Conservation (phyloP, 2,113 vertebrate species). For the Struthio camelus region DNA sequence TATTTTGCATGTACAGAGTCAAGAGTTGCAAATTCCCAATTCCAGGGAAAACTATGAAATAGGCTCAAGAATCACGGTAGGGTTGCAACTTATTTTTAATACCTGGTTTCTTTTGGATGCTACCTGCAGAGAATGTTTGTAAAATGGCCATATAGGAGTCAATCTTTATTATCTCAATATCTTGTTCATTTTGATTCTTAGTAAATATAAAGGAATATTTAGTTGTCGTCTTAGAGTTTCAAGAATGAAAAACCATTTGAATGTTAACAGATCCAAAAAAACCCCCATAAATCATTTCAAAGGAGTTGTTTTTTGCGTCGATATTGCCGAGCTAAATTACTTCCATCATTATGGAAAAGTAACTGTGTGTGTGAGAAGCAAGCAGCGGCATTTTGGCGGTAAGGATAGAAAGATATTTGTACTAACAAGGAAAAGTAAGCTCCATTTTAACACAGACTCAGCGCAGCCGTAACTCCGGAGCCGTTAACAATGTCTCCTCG, state of each 20-base stretch:
- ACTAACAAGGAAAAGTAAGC: slow-evolving; percentile 20
- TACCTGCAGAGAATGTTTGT: neutral
- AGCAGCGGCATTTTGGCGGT: neutral
- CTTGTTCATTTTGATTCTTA: neutral
- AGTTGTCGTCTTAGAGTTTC: neutral
- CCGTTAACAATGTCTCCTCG: neutral
- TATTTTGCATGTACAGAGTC: accelerated
- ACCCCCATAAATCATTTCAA: neutral
- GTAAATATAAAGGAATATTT: neutral
- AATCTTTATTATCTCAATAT: neutral
- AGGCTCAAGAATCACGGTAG: neutral
- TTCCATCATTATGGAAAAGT: neutral
- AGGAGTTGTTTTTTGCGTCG: neutral
- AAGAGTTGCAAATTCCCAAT: neutral
- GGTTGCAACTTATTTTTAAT: neutral
- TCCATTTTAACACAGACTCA: neutral
- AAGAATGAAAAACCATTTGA: neutral
- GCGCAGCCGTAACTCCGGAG: neutral
- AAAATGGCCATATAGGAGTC: neutral
- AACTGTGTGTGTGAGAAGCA: neutral
- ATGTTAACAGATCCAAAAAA: neutral
- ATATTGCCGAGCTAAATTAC: neutral
- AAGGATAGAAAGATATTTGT: neutral
- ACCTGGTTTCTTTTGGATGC: neutral
- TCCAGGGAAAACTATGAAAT: neutral